Evolutionary conservation across 2,888 invertebrate genomes (phyloP).

Genomic region (Geophilus truncorum): DNA sequence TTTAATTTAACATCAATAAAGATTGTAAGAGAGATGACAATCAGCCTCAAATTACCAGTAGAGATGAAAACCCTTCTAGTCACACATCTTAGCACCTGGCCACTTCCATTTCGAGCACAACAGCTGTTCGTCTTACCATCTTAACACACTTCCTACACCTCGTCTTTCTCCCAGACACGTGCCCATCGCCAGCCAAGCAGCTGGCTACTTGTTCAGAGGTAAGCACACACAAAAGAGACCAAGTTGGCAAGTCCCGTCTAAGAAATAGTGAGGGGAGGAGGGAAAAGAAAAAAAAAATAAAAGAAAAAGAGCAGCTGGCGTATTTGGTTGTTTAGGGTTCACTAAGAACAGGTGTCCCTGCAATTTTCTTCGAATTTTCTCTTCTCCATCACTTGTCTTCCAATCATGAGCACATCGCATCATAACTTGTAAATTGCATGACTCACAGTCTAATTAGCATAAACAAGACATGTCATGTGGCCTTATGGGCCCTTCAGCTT

Average conservation of each 20-base stretch:
- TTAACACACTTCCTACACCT: not conserved
- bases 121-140: not conserved
- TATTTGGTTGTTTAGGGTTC: not conserved
- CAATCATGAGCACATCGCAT: not conserved
- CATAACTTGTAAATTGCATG: not conserved
- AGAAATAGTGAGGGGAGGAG: not conserved
- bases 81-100: not conserved
- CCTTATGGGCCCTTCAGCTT: not conserved
- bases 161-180: not conserved
- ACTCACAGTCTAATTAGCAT: not conserved
- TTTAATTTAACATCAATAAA: too few relatives aligned
- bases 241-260: not conserved
- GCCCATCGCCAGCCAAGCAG: not conserved
- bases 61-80: too few relatives aligned
- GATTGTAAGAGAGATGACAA: too few relatives aligned
- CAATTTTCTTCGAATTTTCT: not conserved
- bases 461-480: not conserved
- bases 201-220: not conserved
- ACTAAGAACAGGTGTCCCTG: not conserved
- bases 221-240: not conserved
- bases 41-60: too few relatives aligned
- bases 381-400: not conserved
- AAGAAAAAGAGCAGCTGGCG: not conserved
- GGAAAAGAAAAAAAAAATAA: not conserved
- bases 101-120: not conserved